Evolutionary conservation across 2,797 vertebrate genomes (phyloP).

Genomic region (Macrochelys suwanniensis): DNA sequence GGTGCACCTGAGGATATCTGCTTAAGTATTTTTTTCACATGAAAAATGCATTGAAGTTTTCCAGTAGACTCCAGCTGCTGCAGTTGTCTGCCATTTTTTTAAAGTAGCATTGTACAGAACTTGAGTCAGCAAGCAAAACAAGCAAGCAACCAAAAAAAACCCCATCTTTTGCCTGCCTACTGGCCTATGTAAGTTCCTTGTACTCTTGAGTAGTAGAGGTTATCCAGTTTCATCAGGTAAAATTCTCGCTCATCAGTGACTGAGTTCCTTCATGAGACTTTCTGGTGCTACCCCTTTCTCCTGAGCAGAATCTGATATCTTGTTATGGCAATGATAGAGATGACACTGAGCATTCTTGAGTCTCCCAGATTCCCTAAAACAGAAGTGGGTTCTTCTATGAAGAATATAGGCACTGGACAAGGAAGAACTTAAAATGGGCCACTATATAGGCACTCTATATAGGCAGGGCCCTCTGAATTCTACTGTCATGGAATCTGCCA

Average conservation of each 20-base stretch:
- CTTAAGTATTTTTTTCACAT: background rate
- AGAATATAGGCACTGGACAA: background rate
- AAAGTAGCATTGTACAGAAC: background rate
- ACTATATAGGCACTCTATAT: background rate
- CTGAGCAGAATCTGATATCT: background rate
- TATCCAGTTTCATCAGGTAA: background rate
- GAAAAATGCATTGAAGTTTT: background rate
- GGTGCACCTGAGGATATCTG: background rate
- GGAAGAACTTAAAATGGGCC: background rate
- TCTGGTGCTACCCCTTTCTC: background rate
- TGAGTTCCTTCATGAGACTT: background rate
- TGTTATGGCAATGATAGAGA: background rate
- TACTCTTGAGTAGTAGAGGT: background rate
- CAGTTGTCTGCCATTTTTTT: background rate
- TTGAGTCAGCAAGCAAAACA: background rate
- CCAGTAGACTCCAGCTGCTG: background rate
- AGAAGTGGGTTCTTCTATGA: background rate
- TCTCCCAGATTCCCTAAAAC: background rate
- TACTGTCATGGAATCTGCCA: background rate
- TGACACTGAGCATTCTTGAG: background rate
- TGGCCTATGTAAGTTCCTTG: background rate
- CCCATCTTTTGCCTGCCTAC: background rate
- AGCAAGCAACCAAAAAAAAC: background rate
- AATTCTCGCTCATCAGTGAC: background rate
- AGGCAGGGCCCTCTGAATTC: background rate